Conservation (phyloP, 2,888 invertebrate genomes). For the Parascotia fuliginaria region DNA sequence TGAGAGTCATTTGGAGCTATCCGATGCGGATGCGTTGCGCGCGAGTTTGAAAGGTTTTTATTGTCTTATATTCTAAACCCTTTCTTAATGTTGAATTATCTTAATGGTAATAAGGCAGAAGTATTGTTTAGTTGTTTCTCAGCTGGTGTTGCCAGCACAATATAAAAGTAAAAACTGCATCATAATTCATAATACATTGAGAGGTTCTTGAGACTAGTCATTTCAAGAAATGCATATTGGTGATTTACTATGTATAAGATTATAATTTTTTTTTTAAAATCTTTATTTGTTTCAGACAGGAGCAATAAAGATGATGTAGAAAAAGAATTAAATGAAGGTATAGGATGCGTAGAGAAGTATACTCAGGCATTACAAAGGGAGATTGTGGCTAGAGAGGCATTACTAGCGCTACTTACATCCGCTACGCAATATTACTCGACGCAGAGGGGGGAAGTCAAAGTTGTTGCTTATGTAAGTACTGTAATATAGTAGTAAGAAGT, state of each 20-base stretch:
- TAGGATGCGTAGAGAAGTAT: constrained; percentile 92
- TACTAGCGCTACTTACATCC: constrained; percentile 91
- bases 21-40: constrained; percentile 92
- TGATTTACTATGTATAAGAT: no score
- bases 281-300: constrained; percentile 91
- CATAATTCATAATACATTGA: no score
- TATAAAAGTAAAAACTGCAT: no score
- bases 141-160: no score
- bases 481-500: no score
- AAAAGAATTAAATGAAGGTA: constrained; percentile 93
- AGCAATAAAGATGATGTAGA: constrained; percentile 95
- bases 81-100: neutral
- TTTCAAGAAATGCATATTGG: no score
- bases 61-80: neutral
- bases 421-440: constrained; percentile 95
- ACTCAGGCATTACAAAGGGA: constrained; percentile 93
- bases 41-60: constrained; percentile 91
- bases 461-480: constrained; percentile 95
- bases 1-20: constrained; percentile 88
- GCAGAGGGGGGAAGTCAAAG: constrained; percentile 97
- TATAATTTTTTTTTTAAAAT: no score
- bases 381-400: constrained; percentile 91
- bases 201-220: no score
- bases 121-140: no score
- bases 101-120: no score